phyloP scores from a whole-genome alignment of 2,797 vertebrate genomes.

The Hipposideros larvatus region DNA sequence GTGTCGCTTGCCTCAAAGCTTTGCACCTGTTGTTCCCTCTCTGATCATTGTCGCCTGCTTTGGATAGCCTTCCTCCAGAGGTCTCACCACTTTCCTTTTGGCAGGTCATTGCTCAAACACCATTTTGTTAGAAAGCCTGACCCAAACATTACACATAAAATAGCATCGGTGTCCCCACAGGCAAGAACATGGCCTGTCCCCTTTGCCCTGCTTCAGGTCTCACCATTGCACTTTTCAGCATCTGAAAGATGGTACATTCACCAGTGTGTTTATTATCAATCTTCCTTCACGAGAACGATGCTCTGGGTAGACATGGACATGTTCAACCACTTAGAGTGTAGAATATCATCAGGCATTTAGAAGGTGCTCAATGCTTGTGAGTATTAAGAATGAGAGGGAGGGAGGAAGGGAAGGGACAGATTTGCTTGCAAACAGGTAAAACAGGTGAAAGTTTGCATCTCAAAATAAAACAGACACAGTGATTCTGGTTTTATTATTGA shows the following conservation, averaged over 20 bases:
- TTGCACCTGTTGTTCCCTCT: neutral
- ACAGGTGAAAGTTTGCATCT: neutral
- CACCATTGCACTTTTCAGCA: neutral
- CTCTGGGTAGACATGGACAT: neutral
- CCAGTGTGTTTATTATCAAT: neutral
- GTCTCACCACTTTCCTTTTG: neutral
- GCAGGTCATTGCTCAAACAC: neutral
- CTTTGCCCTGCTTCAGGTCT: neutral
- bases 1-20: neutral
- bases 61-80: neutral
- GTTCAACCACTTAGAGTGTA: neutral
- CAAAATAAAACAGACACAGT: neutral
- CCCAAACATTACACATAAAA: neutral
- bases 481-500: neutral
- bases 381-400: neutral
- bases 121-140: neutral
- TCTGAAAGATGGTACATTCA: neutral
- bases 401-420: neutral
- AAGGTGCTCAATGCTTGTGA: neutral
- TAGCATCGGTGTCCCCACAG: neutral
- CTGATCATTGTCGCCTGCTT: neutral
- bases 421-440: neutral
- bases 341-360: neutral
- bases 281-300: neutral
- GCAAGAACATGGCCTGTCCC: neutral